These are phyloP conservation scores for Acrocephalus arundinaceus DNA, from an alignment of 2,113 vertebrate genomes.

Conservation along the genomic window DNA sequence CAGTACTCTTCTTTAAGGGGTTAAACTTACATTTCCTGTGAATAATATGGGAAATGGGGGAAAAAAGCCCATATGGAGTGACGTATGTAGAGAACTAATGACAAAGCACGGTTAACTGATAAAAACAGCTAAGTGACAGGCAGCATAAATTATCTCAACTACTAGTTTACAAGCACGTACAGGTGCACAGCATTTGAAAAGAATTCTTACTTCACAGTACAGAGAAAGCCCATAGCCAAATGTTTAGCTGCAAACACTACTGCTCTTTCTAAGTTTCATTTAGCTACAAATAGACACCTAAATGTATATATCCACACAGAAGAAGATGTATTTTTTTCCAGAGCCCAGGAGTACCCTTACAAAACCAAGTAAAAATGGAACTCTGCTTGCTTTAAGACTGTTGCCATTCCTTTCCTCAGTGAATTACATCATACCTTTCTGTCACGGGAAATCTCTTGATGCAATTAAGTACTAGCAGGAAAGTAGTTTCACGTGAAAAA, in stretches of 20 bases:
- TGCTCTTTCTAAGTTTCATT: neutral
- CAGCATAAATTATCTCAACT: neutral
- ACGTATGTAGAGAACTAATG: neutral
- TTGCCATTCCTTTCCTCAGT: neutral
- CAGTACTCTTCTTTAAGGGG: neutral
- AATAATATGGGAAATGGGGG: accelerated
- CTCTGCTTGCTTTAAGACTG: neutral
- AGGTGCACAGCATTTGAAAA: neutral
- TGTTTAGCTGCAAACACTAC: neutral
- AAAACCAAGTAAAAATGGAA: neutral
- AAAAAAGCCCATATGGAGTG: neutral
- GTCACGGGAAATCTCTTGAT: neutral
- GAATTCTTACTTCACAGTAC: neutral
- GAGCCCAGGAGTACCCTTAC: neutral
- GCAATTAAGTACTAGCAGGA: neutral
- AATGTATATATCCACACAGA: neutral
- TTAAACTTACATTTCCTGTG: neutral
- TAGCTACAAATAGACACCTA: neutral
- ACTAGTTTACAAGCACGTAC: neutral
- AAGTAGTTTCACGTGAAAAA: neutral
- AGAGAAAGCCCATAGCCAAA: neutral
- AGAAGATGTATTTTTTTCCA: neutral
- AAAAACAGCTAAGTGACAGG: neutral
- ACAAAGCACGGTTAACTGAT: neutral
- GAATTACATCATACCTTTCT: neutral